These are phyloP conservation scores for Lethrus apterus DNA, from an alignment of 1,140 invertebrate species.

Conservation along the genomic window DNA sequence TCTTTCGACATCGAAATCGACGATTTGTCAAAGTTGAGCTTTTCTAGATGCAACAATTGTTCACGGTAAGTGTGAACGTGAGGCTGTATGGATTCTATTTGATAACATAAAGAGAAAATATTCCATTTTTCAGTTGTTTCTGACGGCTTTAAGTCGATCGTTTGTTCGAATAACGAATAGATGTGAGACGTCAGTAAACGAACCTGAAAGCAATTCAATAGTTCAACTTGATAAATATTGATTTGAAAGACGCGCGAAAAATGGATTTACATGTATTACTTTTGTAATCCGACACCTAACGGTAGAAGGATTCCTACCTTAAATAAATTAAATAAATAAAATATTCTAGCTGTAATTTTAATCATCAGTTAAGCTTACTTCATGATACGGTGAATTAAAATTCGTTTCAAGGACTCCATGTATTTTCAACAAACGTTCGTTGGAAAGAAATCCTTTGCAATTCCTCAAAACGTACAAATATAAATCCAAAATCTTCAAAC, in stretches of 20 bases:
- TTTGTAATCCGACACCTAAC: too few relatives aligned
- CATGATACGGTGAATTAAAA: slow-evolving; percentile 55
- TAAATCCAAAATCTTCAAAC: slow-evolving; percentile 43
- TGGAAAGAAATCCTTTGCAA: slow-evolving; percentile 41
- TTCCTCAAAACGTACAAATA: slow-evolving; percentile 39
- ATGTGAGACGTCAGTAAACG: slow-evolving; percentile 63
- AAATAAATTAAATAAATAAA: too few relatives aligned
- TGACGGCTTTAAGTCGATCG: slow-evolving; percentile 37
- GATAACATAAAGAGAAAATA: slow-evolving; percentile 60
- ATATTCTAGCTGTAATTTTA: too few relatives aligned
- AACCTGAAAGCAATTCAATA: slow-evolving; percentile 40
- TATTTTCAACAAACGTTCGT: slow-evolving; percentile 45
- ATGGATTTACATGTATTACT: too few relatives aligned
- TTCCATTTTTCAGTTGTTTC: slow-evolving; percentile 30
- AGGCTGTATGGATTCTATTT: slow-evolving; percentile 58
- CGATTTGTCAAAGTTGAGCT: slow-evolving; percentile 55
- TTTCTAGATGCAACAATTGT: slow-evolving; percentile 64
- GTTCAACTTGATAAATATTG: too few relatives aligned
- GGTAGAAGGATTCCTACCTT: too few relatives aligned
- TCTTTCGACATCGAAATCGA: slow-evolving; percentile 49
- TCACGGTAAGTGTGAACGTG: slow-evolving; percentile 71
- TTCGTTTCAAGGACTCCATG: slow-evolving; percentile 48
- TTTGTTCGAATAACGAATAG: slow-evolving; percentile 59
- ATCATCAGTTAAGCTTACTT: slow-evolving; percentile 45
- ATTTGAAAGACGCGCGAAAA: too few relatives aligned